Base-by-base conservation (phyloP, 2,888 invertebrate species). In the Tachina fera region DNA sequence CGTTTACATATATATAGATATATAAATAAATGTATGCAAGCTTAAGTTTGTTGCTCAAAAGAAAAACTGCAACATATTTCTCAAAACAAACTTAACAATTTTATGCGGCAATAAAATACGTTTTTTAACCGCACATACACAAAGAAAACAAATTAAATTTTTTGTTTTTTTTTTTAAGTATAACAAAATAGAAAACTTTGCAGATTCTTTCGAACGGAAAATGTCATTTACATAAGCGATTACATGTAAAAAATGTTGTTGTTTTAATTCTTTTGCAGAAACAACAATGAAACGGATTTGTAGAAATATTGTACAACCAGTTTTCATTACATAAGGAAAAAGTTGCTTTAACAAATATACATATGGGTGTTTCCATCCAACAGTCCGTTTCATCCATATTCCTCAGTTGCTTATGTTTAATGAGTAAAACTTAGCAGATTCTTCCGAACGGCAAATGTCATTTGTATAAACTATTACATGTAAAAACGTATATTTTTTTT, bases 211-310 rank as follows among this genome's bases (percentile, higher is more conserved):
- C n/a, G 43, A 41, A 61, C 14, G 49, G 41, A 49, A 72, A 39
- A 74, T 49, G 41, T 49, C 74, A 63, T 63, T 63, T 75, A 63
- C 63, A 51, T 63, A 63, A 75, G 63, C 43, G 61, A 61, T 74
- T 51, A 41, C 22, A 75, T 51, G 49, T 39, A 16, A 60, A 53
- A n/a, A 49, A n/a, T 51, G n/a, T 16, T 43, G 39, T 61, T 74
- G 60, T 49, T 39, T 51, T 41, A 41, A 49, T 49, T 49, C 60
- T 22, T 22, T 31, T 31, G 5, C 31, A 9, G 14, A 6, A 45
- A 58, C 56, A 71, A 71, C 47, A 72, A 49, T 31, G 47, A 22
- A 49, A 60, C 31, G 31, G 16, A 49, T 72, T 72, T 72, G 60
- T 49, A 45, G 45, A 19, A 63, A 63, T 1, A 45, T 45, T 63